Percentiles rank a stretch among this genome's conserved stretches.
phyloP scores from a whole-genome alignment of 2,797 vertebrate species.

The Acipenser transmontanus region DNA sequence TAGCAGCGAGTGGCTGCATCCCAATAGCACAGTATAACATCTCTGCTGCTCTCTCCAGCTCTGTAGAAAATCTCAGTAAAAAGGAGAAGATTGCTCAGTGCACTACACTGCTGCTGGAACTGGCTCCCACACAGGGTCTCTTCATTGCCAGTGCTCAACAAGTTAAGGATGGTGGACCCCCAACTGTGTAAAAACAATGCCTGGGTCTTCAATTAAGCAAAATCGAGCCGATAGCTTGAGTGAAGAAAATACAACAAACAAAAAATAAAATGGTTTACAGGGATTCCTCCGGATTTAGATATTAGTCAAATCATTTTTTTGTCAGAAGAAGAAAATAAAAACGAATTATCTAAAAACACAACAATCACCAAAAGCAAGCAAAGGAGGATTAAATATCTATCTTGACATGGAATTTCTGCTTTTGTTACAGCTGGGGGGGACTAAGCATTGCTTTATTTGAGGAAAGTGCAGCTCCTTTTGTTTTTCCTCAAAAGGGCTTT shows the following conservation, averaged over 20 bases:
- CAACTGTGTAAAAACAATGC: conserved; percentile 57
- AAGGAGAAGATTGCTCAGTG: conserved; percentile 80
- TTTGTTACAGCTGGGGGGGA: conserved; percentile 61
- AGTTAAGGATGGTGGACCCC: conserved; percentile 80
- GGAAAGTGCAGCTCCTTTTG: conserved; percentile 65
- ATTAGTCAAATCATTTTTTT: conserved; percentile 21
- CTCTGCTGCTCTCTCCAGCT: conserved; percentile 54
- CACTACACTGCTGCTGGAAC: conserved; percentile 82
- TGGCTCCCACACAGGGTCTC: conserved; percentile 62
- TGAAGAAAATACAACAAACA: conserved; percentile 33
- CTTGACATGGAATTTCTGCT: conserved; percentile 70
- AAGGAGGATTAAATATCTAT: conserved; percentile 40
- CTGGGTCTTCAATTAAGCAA: conserved; percentile 72
- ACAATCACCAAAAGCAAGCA: conserved; percentile 15
- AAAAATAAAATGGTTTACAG: conserved; percentile 24
- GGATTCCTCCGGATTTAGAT: conserved; percentile 61
- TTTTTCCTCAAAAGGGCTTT: conserved; percentile 76
- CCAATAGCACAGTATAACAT: conserved; percentile 85
- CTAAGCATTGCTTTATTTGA: conserved; percentile 60
- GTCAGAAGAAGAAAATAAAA: conserved; percentile 31
- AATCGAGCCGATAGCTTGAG: conserved; percentile 56
- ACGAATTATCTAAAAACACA: conserved; percentile 13
- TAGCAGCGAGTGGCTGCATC: conserved; percentile 95
- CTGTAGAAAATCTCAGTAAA: conserved; percentile 72
- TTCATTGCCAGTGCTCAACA: conserved; percentile 82